These are phyloP conservation scores for Bergia sp. DNA, from an alignment of 92 coral and sea anemone genomes.

Conservation along the genomic window DNA sequence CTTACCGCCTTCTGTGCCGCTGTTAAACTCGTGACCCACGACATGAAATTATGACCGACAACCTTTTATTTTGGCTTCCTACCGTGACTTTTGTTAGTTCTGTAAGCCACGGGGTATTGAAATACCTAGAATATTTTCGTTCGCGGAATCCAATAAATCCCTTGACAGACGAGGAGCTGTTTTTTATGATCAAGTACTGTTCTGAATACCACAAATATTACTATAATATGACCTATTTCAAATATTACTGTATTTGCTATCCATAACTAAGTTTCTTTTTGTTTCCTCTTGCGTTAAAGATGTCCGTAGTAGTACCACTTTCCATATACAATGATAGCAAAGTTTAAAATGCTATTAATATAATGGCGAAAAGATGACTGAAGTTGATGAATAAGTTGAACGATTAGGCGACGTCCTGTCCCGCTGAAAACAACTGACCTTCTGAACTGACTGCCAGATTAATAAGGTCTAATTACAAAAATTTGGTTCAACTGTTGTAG, in stretches of 20 bases:
- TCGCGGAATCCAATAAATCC: not conserved
- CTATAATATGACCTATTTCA: not conserved
- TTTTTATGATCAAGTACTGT: too few species aligned
- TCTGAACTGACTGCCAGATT: not conserved
- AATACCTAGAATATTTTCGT: not conserved
- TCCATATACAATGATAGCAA: not conserved
- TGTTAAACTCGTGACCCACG: not conserved
- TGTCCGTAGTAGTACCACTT: too few species aligned
- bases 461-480: not conserved
- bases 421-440: not conserved
- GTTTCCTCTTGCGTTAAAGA: too few species aligned
- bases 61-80: not conserved
- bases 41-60: not conserved
- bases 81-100: not conserved
- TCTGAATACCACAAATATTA: too few species aligned
- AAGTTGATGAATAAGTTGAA: not conserved
- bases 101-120: not conserved
- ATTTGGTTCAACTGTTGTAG: too few species aligned
- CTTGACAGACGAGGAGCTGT: not conserved
- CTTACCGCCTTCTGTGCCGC: conserved; percentile 13
- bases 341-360: too few species aligned
- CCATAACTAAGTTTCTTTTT: not conserved
- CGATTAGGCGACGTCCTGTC: not conserved
- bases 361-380: not conserved
- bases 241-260: not conserved